phyloP scores from a whole-genome alignment of 2,113 vertebrate genomes.

The Brachyistius frenatus region DNA sequence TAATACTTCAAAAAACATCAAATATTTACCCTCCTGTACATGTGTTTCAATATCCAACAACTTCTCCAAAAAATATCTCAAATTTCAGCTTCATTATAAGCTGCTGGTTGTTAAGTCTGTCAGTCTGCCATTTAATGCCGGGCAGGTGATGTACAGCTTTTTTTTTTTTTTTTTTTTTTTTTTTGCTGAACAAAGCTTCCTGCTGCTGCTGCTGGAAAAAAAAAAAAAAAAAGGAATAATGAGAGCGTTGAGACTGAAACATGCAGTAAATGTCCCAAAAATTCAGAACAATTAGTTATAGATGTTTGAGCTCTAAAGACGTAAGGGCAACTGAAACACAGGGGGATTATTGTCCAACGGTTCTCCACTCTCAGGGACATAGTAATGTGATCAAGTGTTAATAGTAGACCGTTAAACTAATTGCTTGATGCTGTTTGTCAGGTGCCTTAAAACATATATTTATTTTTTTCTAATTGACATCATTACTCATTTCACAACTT shows the following conservation, averaged over 20 bases:
- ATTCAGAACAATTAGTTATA: slow-evolving; percentile 24
- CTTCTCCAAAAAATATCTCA: too few relatives aligned
- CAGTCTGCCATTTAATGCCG: slow-evolving; percentile 1
- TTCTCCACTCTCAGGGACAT: background rate
- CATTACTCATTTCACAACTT: background rate
- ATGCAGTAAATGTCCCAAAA: background rate
- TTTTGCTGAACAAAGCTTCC: slow-evolving; percentile 13
- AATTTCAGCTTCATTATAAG: background rate
- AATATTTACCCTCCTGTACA: background rate
- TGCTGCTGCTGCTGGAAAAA: background rate
- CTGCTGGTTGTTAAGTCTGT: background rate
- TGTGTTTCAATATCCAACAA: background rate
- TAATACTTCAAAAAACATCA: background rate
- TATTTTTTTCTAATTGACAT: background rate
- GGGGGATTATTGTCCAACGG: too few relatives aligned
- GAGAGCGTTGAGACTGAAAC: slow-evolving; percentile 9
- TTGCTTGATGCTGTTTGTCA: background rate
- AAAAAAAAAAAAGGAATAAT: slow-evolving; percentile 9
- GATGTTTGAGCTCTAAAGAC: slow-evolving; percentile 2
- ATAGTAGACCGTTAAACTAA: background rate
- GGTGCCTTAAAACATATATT: background rate
- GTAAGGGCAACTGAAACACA: background rate
- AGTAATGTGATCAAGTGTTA: background rate
- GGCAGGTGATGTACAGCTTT: background rate
- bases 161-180: slow-evolving; percentile 10